Evolutionary conservation across 2,797 vertebrate species (phyloP), one percentile per base, ranked within the genome.

Genomic region (Cossypha caffra): DNA sequence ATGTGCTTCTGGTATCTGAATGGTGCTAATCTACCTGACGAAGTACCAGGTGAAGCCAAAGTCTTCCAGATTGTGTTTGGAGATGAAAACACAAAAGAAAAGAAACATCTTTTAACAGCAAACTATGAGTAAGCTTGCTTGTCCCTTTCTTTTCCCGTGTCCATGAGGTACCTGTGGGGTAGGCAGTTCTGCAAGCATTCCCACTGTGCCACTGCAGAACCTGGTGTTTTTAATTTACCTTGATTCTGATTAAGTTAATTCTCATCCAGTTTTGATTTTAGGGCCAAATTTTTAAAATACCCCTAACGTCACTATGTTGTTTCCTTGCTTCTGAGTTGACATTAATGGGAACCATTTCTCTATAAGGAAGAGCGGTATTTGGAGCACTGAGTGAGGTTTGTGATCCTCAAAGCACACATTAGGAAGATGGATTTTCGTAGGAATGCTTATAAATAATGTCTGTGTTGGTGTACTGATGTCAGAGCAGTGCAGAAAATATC

Each of bases 1-100:
- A 99, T 99, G 99, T 98, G 98, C 33, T 99, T 99, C 98, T 99
- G 99, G 99, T 99, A 99, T 96, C 95, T 99, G 94, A 99, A 99
- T 11, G 98, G 98, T 78, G 98, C 98, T 16, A 97, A 75, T 52
- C 97, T 99, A 61, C 98, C 99, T 69, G 98, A 98, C 0, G 98
- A 99, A 26, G 86, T 95, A n/a, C 33, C 98, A 75, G 98, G 98
- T 62, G 98, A 98, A 96, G 95, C 97, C 29, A 98, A 97, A 66
- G 92, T 98, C 57, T 99, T 99, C 97, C 98, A 98, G 93, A 93
- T 99, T 80, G 95, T 97, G 37, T 86, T 99, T 73, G 98, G 98
- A 43, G 98, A 97, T 87, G 98, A 98, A 96, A 97, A 88, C 33
- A 93, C 81, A 87, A 98, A 87, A 18, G 98, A 98, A 95, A 98